Evolutionary conservation across 1,140 invertebrate species (phyloP).

Genomic region (Eriosoma lanigerum): DNA sequence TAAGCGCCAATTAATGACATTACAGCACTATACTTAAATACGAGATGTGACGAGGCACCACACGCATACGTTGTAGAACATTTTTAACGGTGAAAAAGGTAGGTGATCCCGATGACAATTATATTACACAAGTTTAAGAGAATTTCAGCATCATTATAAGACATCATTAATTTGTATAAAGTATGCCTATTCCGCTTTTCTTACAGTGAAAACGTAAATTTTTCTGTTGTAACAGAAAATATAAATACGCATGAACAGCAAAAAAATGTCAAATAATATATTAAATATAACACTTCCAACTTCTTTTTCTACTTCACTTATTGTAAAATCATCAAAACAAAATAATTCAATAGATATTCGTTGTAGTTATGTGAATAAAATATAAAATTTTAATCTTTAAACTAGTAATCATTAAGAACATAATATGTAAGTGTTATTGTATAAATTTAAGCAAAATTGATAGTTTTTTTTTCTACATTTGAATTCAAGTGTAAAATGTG

Average conservation of each 20-base stretch:
- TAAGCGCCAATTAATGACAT: too few species aligned
- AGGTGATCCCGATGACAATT: too few species aligned
- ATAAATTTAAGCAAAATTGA: background rate
- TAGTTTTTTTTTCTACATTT: constrained; percentile 11
- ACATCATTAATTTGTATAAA: too few species aligned
- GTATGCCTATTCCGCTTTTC: background rate
- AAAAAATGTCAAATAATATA: background rate
- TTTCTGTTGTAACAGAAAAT: background rate
- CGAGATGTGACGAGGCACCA: too few species aligned
- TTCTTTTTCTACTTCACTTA: background rate
- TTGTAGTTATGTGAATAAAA: background rate
- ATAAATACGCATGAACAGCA: background rate
- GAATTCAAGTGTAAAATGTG: constrained; percentile 11
- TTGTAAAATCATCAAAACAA: background rate
- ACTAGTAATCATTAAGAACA: background rate
- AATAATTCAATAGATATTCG: background rate
- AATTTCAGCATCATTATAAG: too few species aligned
- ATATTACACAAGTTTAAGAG: too few species aligned
- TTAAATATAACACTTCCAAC: background rate
- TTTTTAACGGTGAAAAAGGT: too few species aligned
- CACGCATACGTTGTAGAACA: too few species aligned
- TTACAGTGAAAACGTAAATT: background rate
- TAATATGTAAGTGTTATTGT: background rate
- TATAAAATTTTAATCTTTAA: constrained; percentile 3
- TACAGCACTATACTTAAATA: too few species aligned